phyloP scores from a whole-genome alignment of 2,888 invertebrate genomes.

The Ophraella communa region DNA sequence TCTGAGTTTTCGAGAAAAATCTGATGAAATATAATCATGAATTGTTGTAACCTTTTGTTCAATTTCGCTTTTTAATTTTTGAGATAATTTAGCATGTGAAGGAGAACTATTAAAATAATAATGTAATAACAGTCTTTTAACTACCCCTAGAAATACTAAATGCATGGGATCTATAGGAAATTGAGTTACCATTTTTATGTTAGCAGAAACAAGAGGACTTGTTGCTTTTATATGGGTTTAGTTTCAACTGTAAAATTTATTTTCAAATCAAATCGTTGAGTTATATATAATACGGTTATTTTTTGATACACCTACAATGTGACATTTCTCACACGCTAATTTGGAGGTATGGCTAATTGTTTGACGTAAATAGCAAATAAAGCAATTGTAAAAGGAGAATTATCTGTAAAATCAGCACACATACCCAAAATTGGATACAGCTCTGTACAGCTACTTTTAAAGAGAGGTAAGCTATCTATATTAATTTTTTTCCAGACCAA shows the following conservation, averaged over 20 bases:
- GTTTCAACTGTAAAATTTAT: too few species aligned
- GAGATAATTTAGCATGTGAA: conserved; percentile 30
- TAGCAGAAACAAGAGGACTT: conserved; percentile 25
- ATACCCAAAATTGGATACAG: conserved; percentile 24
- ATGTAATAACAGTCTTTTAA: neutral
- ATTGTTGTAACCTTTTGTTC: conserved; percentile 2
- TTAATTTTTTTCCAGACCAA: conserved; percentile 27
- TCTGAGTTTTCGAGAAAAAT: conserved; percentile 18
- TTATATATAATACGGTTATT: conserved; percentile 9
- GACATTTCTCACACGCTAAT: conserved; percentile 18
- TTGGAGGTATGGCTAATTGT: conserved; percentile 17
- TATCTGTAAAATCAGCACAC: conserved; percentile 10
- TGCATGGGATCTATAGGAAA: too few species aligned
- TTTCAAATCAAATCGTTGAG: neutral
- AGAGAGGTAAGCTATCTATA: conserved; percentile 26
- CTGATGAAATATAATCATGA: conserved; percentile 5
- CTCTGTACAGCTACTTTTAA: conserved; percentile 24
- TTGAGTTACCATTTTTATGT: conserved; percentile 26
- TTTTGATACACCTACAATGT: conserved; percentile 6
- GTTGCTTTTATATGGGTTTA: conserved; percentile 17
- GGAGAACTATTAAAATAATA: too few species aligned
- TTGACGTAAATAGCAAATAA: conserved; percentile 20
- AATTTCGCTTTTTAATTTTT: conserved; percentile 11
- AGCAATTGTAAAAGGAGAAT: conserved; percentile 21
- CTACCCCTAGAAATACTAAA: too few species aligned